phyloP scores from a whole-genome alignment of 35 echinoderm and acorn worm species.

The Holothuria glaberrima region DNA sequence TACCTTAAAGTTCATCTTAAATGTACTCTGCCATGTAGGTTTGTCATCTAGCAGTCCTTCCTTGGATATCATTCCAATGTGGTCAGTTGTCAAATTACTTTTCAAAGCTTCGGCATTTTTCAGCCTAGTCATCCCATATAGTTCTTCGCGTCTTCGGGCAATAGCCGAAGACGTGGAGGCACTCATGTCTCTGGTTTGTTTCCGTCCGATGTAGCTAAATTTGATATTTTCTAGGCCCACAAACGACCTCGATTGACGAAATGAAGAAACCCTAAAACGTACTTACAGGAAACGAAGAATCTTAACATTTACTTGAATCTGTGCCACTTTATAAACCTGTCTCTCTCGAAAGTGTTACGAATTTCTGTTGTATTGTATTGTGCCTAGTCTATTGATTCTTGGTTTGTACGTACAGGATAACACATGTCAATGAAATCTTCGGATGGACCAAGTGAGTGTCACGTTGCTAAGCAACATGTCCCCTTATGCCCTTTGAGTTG shows the following conservation, averaged over 20 bases:
- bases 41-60: slow-evolving; percentile 14
- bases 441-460: not conserved
- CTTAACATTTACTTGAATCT: too few species aligned
- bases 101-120: slow-evolving; percentile 16
- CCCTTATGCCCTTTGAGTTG: slow-evolving; percentile 11
- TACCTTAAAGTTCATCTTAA: slow-evolving; percentile 51
- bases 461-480: slow-evolving; percentile 12
- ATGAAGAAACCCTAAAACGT: too few species aligned
- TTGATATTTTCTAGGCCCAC: too few species aligned
- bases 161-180: slow-evolving; percentile 1
- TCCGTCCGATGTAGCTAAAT: too few species aligned
- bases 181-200: not conserved
- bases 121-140: not conserved
- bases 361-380: too few species aligned
- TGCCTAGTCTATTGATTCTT: too few species aligned
- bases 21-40: slow-evolving; percentile 40
- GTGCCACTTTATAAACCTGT: too few species aligned
- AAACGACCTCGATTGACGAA: too few species aligned
- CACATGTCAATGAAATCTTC: too few species aligned
- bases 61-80: slow-evolving; percentile 1
- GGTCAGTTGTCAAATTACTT: slow-evolving; percentile 13
- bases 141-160: slow-evolving; percentile 31
- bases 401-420: too few species aligned
- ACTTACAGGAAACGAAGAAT: too few species aligned
- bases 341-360: too few species aligned